These are phyloP conservation scores for Collichthys lucidus DNA, from an alignment of 2,113 vertebrate species.

Conservation along the genomic window DNA sequence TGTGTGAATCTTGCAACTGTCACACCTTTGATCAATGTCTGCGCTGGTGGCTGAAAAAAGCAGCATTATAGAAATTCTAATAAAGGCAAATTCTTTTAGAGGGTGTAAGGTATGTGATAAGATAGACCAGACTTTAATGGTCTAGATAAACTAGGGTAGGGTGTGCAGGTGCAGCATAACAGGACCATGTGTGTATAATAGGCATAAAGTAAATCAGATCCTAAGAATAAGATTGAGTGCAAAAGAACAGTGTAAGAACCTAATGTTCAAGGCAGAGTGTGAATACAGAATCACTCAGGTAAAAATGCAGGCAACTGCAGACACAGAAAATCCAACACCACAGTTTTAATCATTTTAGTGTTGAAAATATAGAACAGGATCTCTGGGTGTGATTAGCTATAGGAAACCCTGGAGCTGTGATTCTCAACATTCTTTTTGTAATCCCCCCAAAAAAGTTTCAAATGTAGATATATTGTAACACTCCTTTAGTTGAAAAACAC, in stretches of 20 bases:
- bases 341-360: not conserved
- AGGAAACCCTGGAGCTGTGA: not conserved
- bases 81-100: conserved; percentile 2
- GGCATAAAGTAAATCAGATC: not conserved
- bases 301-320: not conserved
- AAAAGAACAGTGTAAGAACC: conserved; percentile 1
- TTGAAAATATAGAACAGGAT: not conserved
- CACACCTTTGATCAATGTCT: not conserved
- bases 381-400: conserved; percentile 10
- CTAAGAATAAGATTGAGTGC: not conserved
- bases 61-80: too few species aligned
- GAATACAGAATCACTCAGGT: not conserved
- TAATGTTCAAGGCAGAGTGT: not conserved
- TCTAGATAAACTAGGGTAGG: not conserved
- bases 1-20: not conserved
- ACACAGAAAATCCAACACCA: not conserved
- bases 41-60: not conserved
- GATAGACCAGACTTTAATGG: not conserved
- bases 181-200: not conserved
- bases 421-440: not conserved
- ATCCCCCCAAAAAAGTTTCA: not conserved
- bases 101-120: not conserved
- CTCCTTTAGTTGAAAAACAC: conserved; percentile 10
- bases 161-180: conserved; percentile 38
- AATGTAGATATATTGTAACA: not conserved